Evolutionary conservation across 2,888 invertebrate genomes (phyloP).

Genomic region (Leptinotarsa tumamoca): DNA sequence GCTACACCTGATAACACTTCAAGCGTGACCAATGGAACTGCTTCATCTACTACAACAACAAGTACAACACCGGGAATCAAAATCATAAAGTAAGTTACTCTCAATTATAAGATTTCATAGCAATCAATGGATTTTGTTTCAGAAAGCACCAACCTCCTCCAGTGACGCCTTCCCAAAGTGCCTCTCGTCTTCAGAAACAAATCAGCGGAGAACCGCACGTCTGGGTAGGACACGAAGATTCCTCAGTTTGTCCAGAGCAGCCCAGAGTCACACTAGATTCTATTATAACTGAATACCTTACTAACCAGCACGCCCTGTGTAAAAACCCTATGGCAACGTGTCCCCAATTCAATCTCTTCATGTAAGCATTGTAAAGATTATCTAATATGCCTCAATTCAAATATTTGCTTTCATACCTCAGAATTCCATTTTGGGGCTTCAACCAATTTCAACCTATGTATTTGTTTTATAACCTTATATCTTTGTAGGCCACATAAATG

Average conservation of each 20-base stretch:
- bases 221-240: slow-evolving; percentile 53
- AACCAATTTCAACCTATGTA: neutral
- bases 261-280: slow-evolving; percentile 82
- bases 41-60: slow-evolving; percentile 41
- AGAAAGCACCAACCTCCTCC: slow-evolving; percentile 47
- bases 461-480: neutral
- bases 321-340: slow-evolving; percentile 98
- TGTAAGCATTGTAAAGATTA: slow-evolving; percentile 69
- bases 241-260: slow-evolving; percentile 54
- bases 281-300: slow-evolving; percentile 95
- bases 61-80: slow-evolving; percentile 48
- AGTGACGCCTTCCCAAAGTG: slow-evolving; percentile 54
- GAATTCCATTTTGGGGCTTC: neutral
- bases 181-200: slow-evolving; percentile 68
- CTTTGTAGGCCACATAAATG: slow-evolving; percentile 90
- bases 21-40: slow-evolving; percentile 20
- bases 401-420: neutral
- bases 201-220: slow-evolving; percentile 62
- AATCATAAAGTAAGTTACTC: slow-evolving; percentile 53
- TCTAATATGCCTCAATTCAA: neutral
- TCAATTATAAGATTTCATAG: neutral
- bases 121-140: slow-evolving; percentile 7
- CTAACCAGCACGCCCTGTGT: slow-evolving; percentile 98
- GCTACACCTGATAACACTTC: slow-evolving; percentile 25
- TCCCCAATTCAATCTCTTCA: slow-evolving; percentile 94